Conservation (phyloP, 2,113 vertebrate genomes). For the Tupaia chinensis region DNA sequence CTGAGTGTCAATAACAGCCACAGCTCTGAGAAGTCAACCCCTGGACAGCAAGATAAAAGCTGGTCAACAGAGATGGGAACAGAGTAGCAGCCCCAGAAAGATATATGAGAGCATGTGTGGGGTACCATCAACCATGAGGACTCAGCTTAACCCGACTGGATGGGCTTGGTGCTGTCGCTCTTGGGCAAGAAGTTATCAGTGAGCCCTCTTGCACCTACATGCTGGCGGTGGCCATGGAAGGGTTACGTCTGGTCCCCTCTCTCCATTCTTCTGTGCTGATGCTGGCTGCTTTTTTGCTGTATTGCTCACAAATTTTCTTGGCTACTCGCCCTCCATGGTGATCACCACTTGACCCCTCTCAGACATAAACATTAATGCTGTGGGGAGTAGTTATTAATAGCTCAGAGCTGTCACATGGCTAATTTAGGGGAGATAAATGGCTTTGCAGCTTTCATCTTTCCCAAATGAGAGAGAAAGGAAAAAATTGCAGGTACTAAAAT, state of each 20-base stretch:
- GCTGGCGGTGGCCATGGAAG: not conserved
- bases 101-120: not conserved
- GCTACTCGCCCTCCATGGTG: rapidly evolving
- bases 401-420: slow-evolving; percentile 46
- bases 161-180: rapidly evolving
- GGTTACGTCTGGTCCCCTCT: not conserved
- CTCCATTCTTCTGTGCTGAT: rapidly evolving
- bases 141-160: not conserved
- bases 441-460: slow-evolving; percentile 33
- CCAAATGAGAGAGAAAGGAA: slow-evolving; percentile 50
- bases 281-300: not conserved
- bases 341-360: slow-evolving; percentile 57
- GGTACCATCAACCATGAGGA: rapidly evolving
- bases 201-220: not conserved
- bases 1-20: rapidly evolving
- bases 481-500: not conserved
- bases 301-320: not conserved
- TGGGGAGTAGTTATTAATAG: slow-evolving; percentile 57
- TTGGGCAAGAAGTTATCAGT: rapidly evolving
- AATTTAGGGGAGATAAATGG: slow-evolving; percentile 53
- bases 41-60: not conserved
- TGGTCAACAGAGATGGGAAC: not conserved
- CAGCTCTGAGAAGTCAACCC: not conserved
- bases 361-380: slow-evolving; percentile 5
- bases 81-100: not conserved